A percentile compares a stretch with the other conserved stretches of the same genome.
These are phyloP conservation scores for Hirtodrosophila trivittata DNA, from an alignment of 2,888 invertebrate genomes.

Conservation along the genomic window DNA sequence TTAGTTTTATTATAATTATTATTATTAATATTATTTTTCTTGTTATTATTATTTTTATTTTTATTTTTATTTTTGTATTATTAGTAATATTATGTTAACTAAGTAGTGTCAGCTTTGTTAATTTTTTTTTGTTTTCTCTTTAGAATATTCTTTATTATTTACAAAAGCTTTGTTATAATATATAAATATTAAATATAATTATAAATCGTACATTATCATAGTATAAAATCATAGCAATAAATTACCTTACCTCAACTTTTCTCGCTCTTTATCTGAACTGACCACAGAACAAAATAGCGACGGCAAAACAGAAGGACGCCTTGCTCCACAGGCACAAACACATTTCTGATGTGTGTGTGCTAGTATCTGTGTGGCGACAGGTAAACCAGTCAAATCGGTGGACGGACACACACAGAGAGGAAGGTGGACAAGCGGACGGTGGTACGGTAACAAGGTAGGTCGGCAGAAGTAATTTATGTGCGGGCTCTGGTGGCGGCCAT, in stretches of 20 bases:
- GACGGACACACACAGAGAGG: constrained; percentile 22
- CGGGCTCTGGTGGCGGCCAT: constrained; percentile 61
- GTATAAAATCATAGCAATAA: too few species aligned
- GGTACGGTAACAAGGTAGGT: constrained; percentile 10
- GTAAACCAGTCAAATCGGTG: constrained; percentile 50
- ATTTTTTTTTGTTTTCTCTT: too few species aligned
- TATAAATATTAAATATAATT: too few species aligned
- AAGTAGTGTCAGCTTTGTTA: too few species aligned
- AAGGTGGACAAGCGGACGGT: constrained; percentile 34
- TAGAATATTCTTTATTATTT: too few species aligned
- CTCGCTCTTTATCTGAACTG: constrained; percentile 17
- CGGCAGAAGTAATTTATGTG: constrained; percentile 62
- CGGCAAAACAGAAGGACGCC: constrained; percentile 52
- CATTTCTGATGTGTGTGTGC: constrained; percentile 15
- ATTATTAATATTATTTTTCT: too few species aligned
- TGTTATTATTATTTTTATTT: too few species aligned
- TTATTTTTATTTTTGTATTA: too few species aligned
- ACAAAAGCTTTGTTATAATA: too few species aligned
- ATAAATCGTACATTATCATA: too few species aligned
- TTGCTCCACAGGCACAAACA: constrained; percentile 31
- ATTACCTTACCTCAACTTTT: not conserved
- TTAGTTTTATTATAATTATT: too few species aligned
- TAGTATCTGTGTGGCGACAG: constrained; percentile 57
- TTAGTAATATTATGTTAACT: too few species aligned
- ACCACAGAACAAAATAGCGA: constrained; percentile 47